Conservation (phyloP, 2,888 invertebrate species). For the Xiphydria camelus region DNA sequence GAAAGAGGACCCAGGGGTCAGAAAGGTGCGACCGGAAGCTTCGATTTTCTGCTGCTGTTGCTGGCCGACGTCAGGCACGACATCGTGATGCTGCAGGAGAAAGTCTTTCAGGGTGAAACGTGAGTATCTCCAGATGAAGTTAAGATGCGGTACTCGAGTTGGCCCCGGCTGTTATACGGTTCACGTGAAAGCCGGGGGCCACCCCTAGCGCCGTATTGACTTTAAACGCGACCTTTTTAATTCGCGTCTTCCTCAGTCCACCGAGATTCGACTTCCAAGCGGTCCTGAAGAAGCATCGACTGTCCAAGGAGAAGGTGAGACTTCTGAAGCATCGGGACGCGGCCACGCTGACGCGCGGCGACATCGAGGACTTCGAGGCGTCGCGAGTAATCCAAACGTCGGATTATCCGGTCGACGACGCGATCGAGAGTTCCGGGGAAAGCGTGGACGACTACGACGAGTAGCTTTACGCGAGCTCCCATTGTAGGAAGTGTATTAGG, state of each 20-base stretch:
- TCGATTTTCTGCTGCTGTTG: conserved; percentile 67
- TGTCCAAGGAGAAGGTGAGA: conserved; percentile 8
- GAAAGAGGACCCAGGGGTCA: conserved; percentile 64
- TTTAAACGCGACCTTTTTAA: too few relatives aligned
- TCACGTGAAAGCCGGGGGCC: too few relatives aligned
- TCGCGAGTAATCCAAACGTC: conserved; percentile 1
- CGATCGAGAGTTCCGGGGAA: conserved; percentile 9
- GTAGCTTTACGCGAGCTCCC: too few relatives aligned
- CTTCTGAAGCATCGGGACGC: conserved; percentile 3
- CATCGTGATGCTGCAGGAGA: conserved; percentile 65
- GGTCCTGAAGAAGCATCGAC: conserved; percentile 62
- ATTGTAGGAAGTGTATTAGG: too few relatives aligned
- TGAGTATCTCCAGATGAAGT: conserved; percentile 42
- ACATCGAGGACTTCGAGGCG: conserved; percentile 11
- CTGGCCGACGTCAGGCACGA: conserved; percentile 69
- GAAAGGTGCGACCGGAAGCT: conserved; percentile 65
- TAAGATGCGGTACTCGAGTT: too few relatives aligned
- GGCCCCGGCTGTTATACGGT: too few relatives aligned
- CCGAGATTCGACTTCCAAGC: conserved; percentile 65
- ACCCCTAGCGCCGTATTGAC: too few relatives aligned
- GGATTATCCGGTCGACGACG: conserved; percentile 1
- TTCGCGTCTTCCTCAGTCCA: conserved; percentile 62
- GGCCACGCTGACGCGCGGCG: not conserved
- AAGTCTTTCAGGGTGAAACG: conserved; percentile 65
- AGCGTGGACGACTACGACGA: conserved; percentile 10